phyloP scores from a whole-genome alignment of 2,888 invertebrate species.

The Periphyllus acericola region DNA sequence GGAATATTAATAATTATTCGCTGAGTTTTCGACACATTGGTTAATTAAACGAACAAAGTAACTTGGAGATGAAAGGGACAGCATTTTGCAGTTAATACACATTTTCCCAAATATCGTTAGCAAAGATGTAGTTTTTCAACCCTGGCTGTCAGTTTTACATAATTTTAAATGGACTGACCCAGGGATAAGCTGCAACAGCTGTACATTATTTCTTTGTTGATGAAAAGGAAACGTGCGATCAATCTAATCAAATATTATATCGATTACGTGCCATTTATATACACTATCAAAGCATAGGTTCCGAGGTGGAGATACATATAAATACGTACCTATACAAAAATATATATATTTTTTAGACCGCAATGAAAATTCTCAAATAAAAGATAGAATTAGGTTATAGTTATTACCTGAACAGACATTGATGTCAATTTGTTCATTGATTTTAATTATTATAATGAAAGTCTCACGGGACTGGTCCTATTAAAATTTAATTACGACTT shows the following conservation, averaged over 20 bases:
- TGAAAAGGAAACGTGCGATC: neutral
- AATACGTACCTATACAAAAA: too few species aligned
- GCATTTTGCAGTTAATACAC: neutral
- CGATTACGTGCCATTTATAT: neutral
- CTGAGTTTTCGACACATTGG: neutral
- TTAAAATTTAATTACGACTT: too few species aligned
- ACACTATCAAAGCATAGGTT: too few species aligned
- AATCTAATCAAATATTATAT: neutral
- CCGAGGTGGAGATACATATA: too few species aligned
- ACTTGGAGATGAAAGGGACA: conserved; percentile 10
- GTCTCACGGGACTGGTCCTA: too few species aligned
- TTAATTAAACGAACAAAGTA: conserved; percentile 14
- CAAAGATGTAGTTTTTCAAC: neutral
- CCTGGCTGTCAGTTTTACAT: neutral
- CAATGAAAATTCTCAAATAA: too few species aligned
- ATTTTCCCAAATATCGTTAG: neutral
- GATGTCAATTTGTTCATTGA: too few species aligned
- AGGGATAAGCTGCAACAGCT: neutral
- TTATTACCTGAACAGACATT: too few species aligned
- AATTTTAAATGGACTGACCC: neutral
- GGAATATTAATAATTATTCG: neutral
- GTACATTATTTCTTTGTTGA: neutral
- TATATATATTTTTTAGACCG: too few species aligned
- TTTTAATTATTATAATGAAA: too few species aligned
- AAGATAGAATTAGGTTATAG: too few species aligned